phyloP scores from a whole-genome alignment of 2,113 vertebrate genomes.

The Trogon melanurus region DNA sequence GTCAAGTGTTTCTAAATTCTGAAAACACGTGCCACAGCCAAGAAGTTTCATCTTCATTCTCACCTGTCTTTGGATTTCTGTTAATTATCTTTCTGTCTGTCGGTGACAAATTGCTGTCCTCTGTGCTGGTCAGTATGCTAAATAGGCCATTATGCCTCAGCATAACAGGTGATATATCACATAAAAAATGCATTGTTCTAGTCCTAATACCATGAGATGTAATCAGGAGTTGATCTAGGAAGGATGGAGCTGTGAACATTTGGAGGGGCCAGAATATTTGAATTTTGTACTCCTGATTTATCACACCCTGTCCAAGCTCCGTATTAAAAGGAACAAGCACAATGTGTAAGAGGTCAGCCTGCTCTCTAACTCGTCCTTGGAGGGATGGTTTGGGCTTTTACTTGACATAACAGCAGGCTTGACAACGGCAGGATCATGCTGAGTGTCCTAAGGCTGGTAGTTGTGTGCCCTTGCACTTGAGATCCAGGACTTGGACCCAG shows the following conservation, averaged over 20 bases:
- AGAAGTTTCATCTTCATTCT: not conserved
- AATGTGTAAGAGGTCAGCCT: not conserved
- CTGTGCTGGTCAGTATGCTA: not conserved
- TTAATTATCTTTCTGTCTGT: not conserved
- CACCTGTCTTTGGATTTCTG: not conserved
- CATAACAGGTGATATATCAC: not conserved
- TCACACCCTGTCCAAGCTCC: not conserved
- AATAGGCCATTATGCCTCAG: not conserved
- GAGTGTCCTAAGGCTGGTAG: not conserved
- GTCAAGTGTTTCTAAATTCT: not conserved
- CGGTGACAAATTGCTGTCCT: not conserved
- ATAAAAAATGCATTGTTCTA: not conserved
- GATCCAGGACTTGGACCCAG: not conserved
- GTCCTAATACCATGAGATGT: not conserved
- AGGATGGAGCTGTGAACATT: fast-evolving
- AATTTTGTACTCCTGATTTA: not conserved
- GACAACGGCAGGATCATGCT: not conserved
- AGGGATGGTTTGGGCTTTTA: not conserved
- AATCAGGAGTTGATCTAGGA: not conserved
- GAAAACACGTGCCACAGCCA: fast-evolving
- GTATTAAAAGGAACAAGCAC: not conserved
- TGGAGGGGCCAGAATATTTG: not conserved
- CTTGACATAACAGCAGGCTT: not conserved
- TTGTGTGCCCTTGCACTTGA: not conserved
- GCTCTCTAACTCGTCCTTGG: not conserved